Percentiles rank a stretch among this genome's conserved stretches.
These are phyloP conservation scores for Melinaea marsaeus DNA, from an alignment of 2,888 invertebrate species.

Conservation along the genomic window DNA sequence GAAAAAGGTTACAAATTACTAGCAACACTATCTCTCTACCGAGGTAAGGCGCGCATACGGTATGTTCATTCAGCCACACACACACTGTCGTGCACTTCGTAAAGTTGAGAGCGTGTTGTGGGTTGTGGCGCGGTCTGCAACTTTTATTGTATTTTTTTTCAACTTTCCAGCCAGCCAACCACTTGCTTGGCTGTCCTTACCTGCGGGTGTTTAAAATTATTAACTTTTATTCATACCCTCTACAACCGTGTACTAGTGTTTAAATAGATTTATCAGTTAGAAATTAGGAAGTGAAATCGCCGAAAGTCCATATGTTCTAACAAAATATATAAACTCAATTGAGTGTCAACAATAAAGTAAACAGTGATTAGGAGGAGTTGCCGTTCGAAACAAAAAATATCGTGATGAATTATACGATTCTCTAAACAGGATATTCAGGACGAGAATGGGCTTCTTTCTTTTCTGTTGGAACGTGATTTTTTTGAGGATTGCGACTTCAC, in stretches of 20 bases:
- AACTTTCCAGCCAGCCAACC: conserved; percentile 41
- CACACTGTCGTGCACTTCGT: conserved; percentile 62
- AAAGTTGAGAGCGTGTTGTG: conserved; percentile 45
- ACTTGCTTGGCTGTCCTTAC: conserved; percentile 57
- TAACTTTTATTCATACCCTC: conserved; percentile 36
- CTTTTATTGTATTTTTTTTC: conserved; percentile 60
- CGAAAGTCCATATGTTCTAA: conserved; percentile 61
- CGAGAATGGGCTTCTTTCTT: conserved; percentile 64
- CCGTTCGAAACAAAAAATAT: conserved; percentile 48
- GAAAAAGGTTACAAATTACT: conserved; percentile 12
- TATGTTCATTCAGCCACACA: conserved; percentile 68
- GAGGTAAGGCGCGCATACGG: conserved; percentile 42
- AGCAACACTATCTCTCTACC: conserved; percentile 31
- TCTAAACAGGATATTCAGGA: conserved; percentile 63
- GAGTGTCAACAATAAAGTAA: conserved; percentile 74
- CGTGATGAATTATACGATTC: conserved; percentile 71
- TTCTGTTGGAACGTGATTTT: conserved; percentile 56
- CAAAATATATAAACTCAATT: conserved; percentile 66
- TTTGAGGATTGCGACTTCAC: conserved; percentile 56
- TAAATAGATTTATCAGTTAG: conserved; percentile 38
- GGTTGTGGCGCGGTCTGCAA: conserved; percentile 42
- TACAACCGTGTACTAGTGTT: conserved; percentile 25
- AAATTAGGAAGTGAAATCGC: conserved; percentile 60
- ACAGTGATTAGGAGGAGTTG: conserved; percentile 67
- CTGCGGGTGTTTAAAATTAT: conserved; percentile 51